Percentiles rank a stretch among this genome's conserved stretches.
phyloP scores from a whole-genome alignment of 1,140 invertebrate genomes.

The Sarcophaga bullata region DNA sequence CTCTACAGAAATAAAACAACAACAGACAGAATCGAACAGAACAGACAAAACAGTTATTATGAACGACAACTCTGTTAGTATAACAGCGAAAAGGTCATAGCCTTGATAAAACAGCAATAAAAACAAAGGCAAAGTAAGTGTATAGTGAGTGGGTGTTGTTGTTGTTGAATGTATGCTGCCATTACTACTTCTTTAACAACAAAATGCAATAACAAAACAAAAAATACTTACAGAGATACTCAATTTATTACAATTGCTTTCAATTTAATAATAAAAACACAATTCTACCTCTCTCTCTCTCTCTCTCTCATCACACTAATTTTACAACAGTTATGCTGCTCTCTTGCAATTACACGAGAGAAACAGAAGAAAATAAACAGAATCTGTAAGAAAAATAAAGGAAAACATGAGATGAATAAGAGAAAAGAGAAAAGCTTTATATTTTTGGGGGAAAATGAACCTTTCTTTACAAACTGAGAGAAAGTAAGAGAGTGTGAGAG shows the following conservation, averaged over 20 bases:
- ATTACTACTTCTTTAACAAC: too few species aligned
- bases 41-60: not conserved
- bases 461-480: too few species aligned
- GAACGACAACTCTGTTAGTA: not conserved
- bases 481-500: not conserved
- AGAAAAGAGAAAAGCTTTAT: too few species aligned
- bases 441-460: too few species aligned
- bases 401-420: too few species aligned
- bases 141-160: constrained; percentile 27
- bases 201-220: too few species aligned
- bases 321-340: not conserved
- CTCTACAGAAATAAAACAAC: too few species aligned
- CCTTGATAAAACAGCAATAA: constrained; percentile 25
- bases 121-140: not conserved
- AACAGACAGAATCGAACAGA: not conserved
- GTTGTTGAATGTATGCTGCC: too few species aligned
- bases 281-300: not conserved
- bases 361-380: too few species aligned
- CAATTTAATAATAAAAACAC: constrained; percentile 2
- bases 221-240: constrained; percentile 36
- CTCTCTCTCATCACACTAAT: not conserved
- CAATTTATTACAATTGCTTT: constrained; percentile 40
- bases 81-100: constrained; percentile 27
- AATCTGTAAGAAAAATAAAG: too few species aligned
- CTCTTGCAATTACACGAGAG: too few species aligned